phyloP scores from a whole-genome alignment of 2,113 vertebrate genomes.

The Myodes glareolus region DNA sequence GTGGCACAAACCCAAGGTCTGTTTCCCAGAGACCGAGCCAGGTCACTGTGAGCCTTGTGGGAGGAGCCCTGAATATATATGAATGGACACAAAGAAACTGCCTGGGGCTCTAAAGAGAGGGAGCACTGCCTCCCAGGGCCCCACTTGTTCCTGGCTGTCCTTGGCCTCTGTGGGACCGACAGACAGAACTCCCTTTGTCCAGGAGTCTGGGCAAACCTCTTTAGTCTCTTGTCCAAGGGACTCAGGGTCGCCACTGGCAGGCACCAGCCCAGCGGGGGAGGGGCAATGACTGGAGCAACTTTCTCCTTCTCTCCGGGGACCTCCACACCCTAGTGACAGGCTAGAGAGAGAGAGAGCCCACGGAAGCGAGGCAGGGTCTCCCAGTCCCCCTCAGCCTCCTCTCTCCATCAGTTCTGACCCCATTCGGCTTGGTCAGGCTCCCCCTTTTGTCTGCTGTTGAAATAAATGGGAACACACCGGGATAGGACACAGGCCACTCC shows the following conservation, averaged over 20 bases:
- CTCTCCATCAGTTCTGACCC: not conserved
- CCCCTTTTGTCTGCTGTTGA: not conserved
- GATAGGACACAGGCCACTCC: not conserved
- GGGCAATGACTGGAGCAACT: not conserved
- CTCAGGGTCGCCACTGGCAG: slow-evolving; percentile 73
- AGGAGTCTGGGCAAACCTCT: slow-evolving; percentile 62
- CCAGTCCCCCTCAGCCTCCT: not conserved
- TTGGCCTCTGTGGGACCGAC: slow-evolving; percentile 58
- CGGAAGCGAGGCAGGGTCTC: not conserved
- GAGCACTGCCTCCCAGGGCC: slow-evolving; percentile 74
- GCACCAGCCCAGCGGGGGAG: slow-evolving; percentile 63
- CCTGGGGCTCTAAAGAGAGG: not conserved
- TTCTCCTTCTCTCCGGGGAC: not conserved
- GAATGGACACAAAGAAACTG: slow-evolving; percentile 63
- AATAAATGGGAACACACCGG: not conserved
- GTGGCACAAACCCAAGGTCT: slow-evolving; percentile 35
- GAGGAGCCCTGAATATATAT: slow-evolving; percentile 56
- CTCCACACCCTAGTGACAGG: not conserved
- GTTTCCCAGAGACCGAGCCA: slow-evolving; percentile 53
- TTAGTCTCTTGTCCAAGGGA: slow-evolving; percentile 79
- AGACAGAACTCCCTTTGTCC: slow-evolving; percentile 82
- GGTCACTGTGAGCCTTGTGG: slow-evolving; percentile 10
- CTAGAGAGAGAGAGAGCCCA: not conserved
- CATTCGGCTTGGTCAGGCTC: not conserved
- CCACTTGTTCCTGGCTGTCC: slow-evolving; percentile 65